These are phyloP conservation scores for Rhinoptilus africanus DNA, from an alignment of 2,113 vertebrate genomes.

Conservation along the genomic window DNA sequence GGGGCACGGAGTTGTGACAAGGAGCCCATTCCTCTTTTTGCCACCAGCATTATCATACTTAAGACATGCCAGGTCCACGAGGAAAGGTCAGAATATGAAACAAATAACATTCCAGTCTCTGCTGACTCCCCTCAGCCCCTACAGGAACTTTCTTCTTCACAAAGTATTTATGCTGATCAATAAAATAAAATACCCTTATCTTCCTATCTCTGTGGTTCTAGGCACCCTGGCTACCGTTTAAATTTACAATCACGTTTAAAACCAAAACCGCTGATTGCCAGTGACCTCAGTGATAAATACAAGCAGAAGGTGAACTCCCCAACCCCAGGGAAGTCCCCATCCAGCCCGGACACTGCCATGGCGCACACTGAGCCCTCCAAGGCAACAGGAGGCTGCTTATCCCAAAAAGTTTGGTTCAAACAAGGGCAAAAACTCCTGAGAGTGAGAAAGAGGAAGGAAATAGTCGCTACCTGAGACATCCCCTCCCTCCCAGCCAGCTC, in stretches of 20 bases:
- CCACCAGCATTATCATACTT: neutral
- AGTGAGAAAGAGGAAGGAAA: neutral
- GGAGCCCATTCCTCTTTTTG: neutral
- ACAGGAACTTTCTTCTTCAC: neutral
- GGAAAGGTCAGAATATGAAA: neutral
- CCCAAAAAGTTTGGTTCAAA: neutral
- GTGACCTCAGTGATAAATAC: neutral
- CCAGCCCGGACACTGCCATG: rapidly evolving
- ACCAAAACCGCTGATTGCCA: rapidly evolving
- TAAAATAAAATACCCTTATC: neutral
- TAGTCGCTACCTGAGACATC: rapidly evolving
- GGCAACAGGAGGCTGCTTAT: neutral
- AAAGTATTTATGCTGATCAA: neutral
- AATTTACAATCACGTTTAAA: rapidly evolving
- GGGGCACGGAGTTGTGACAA: neutral
- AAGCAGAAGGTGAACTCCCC: rapidly evolving
- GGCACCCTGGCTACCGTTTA: neutral
- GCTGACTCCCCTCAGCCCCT: neutral
- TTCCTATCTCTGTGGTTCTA: rapidly evolving
- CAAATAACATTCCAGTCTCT: neutral
- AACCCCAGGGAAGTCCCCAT: rapidly evolving
- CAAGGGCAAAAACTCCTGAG: rapidly evolving
- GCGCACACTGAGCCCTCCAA: neutral
- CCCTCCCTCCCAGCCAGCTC: neutral
- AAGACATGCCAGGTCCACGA: rapidly evolving